Base-by-base conservation (phyloP, 1,140 invertebrate genomes). In the Aphaenogaster rudis region DNA sequence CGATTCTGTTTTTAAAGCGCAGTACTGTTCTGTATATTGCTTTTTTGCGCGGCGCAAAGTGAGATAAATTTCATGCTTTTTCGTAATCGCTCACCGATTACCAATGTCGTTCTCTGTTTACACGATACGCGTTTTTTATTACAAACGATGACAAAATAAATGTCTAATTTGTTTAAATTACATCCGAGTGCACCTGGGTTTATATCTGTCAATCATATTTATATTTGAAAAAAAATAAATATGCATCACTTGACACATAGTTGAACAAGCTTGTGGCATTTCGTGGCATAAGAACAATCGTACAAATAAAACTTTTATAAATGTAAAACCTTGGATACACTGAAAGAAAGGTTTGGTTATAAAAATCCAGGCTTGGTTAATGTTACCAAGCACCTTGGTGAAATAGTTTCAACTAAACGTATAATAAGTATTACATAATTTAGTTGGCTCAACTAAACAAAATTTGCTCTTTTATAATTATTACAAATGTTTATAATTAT, bases 1-100 rank as follows among this genome's bases (percentile, higher is more conserved):
- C 67, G 15, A 74, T 82, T 48, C 54, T 28, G n/a, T 61, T 82
- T 72, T 82, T 52, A 82, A 69, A 82, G 57, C 36, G 54, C 21
- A 45, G 59, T 82, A 71, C 36, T 57, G 17, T 9, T 33, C 13
- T 15, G 7, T 59, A 36, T 74, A 74, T 72, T 71, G 52, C 78
- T 74, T 72, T 82, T 82, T 82, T 81, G 28, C 67, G 8, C 21
- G 42, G 11, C 17, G 17, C 28, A 59, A 13, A 59, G 17, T 42
- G 28, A 48, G 39, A 74, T 82, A 28, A 74, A 48, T 57, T 39
- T 59, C 17, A 6, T 28, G 21, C n/a, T 59, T 48, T 59, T 57
- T 67, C 13, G 13, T 67, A 80, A 59, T 82, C 66, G 42, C 9
- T 74, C 67, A 39, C 61, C 50, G 79, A 82, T 82, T 69, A 50